A percentile compares a stretch with the other conserved stretches of the same genome.
These are phyloP conservation scores for Cottus gobio DNA, from an alignment of 2,113 vertebrate species.

Conservation along the genomic window DNA sequence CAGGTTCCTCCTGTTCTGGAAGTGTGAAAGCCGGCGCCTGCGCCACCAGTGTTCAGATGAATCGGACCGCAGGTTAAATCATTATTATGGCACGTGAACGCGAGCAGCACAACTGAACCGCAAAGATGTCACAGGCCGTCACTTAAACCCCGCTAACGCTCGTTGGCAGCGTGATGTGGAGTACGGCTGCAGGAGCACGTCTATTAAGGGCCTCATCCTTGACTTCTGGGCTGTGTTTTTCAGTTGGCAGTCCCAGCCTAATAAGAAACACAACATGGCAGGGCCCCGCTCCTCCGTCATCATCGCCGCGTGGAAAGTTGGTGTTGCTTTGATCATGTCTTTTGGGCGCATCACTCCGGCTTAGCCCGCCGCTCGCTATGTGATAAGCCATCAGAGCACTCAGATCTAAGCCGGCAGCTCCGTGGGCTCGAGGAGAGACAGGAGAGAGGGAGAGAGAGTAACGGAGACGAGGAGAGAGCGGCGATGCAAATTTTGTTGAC, in stretches of 20 bases:
- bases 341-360: constrained; percentile 76
- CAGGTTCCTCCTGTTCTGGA: neutral
- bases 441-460: constrained; percentile 62
- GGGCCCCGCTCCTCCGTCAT: constrained; percentile 69
- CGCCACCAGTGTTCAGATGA: neutral
- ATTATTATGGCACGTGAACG: constrained; percentile 9
- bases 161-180: constrained; percentile 32
- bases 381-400: constrained; percentile 79
- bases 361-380: constrained; percentile 75
- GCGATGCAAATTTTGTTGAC: constrained; percentile 82
- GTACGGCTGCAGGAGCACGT: constrained; percentile 42
- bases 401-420: constrained; percentile 77
- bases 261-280: constrained; percentile 79
- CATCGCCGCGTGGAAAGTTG: constrained; percentile 73
- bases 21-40: neutral
- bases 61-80: constrained; percentile 33
- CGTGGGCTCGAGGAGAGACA: constrained; percentile 65
- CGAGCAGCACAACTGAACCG: constrained; percentile 26
- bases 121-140: constrained; percentile 25
- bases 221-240: constrained; percentile 62
- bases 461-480: constrained; percentile 63
- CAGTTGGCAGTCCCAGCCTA: constrained; percentile 68
- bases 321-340: constrained; percentile 81
- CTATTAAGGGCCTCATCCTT: constrained; percentile 55
- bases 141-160: constrained; percentile 41